A percentile compares a stretch with the other conserved stretches of the same genome.
Evolutionary conservation across 2,888 invertebrate species (phyloP).

Genomic region (Hypercompe scribonia): DNA sequence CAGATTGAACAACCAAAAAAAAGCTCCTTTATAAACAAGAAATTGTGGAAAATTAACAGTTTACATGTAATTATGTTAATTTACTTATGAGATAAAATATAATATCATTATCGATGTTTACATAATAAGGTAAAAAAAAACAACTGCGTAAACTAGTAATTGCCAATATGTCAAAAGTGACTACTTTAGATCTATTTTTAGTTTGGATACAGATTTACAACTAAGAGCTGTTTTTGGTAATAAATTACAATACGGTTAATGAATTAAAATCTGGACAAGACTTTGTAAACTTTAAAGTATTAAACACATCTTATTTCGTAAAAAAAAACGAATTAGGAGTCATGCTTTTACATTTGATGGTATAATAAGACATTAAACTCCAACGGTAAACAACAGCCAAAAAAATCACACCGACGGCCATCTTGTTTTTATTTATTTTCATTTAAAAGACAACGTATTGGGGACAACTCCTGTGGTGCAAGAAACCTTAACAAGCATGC

Average conservation of each 20-base stretch:
- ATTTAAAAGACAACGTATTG: too few species aligned
- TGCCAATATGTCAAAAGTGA: background rate
- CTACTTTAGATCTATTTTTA: slow-evolving; percentile 8
- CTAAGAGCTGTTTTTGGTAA: background rate
- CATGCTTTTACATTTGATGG: background rate
- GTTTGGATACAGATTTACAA: background rate
- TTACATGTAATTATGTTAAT: slow-evolving; percentile 51
- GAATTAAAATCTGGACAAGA: background rate
- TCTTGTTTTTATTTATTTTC: too few species aligned
- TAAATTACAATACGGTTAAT: background rate
- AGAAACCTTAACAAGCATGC: too few species aligned
- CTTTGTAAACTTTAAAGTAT: background rate
- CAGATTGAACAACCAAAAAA: slow-evolving; percentile 55
- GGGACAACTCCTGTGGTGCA: too few species aligned
- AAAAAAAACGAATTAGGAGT: background rate
- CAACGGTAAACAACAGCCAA: background rate
- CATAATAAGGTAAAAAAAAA: slow-evolving; percentile 23
- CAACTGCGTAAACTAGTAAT: slow-evolving; percentile 11
- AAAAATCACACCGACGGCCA: background rate
- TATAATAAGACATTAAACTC: background rate
- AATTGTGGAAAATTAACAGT: slow-evolving; percentile 50
- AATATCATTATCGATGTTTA: slow-evolving; percentile 32
- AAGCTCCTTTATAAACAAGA: slow-evolving; percentile 44
- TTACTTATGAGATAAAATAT: slow-evolving; percentile 34
- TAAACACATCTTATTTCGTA: background rate